Evolutionary conservation across 2,888 invertebrate genomes (phyloP).

Genomic region (Allolobophora icterica): DNA sequence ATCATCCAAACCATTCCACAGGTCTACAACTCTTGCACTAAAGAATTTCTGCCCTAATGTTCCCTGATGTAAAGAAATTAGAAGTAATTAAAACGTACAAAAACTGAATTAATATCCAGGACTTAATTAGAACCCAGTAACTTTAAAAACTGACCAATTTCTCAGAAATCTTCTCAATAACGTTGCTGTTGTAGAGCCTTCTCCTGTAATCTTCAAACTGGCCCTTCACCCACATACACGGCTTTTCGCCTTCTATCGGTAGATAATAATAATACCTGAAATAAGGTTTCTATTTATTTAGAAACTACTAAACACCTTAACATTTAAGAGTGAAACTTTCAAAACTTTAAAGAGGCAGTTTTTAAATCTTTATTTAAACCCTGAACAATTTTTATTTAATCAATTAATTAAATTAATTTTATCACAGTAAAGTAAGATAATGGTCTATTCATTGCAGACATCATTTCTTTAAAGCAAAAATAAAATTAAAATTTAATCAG

Average conservation of each 20-base stretch:
- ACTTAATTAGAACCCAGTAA: background rate
- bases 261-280: conserved; percentile 58
- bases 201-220: conserved; percentile 84
- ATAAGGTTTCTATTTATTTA: background rate
- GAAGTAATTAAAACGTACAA: background rate
- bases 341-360: background rate
- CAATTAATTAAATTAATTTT: background rate
- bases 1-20: too few relatives aligned
- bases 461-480: too few relatives aligned
- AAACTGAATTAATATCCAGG: too few relatives aligned
- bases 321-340: background rate
- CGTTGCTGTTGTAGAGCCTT: conserved; percentile 86
- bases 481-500: too few relatives aligned
- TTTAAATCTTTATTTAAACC: background rate
- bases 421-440: background rate
- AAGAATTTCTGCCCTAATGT: too few relatives aligned
- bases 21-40: too few relatives aligned
- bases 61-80: background rate
- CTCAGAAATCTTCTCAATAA: conserved; percentile 79
- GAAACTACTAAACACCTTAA: background rate
- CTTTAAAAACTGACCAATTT: conserved; percentile 75
- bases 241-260: conserved; percentile 74
- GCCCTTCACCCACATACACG: conserved; percentile 83
- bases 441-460: too few relatives aligned
- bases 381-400: background rate